phyloP scores from a whole-genome alignment of 2,888 invertebrate species.

The Ischnura elegans region DNA sequence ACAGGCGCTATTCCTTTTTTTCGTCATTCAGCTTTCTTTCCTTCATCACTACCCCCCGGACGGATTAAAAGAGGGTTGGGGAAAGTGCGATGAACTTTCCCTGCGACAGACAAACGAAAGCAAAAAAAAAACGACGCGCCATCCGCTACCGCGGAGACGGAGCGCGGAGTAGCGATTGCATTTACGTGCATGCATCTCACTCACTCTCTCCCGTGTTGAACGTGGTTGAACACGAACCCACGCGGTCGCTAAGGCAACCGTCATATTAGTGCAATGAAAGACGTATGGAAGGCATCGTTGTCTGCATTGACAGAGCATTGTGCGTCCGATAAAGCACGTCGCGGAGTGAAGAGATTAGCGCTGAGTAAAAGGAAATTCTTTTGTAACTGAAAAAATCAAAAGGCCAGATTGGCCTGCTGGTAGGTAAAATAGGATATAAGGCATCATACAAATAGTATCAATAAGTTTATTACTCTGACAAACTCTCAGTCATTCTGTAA shows the following conservation, averaged over 20 bases:
- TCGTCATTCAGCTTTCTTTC: background rate
- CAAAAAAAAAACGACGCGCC: background rate
- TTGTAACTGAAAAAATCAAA: no score
- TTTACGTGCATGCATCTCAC: background rate
- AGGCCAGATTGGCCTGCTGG: no score
- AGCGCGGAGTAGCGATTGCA: constrained; percentile 1
- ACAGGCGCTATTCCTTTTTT: background rate
- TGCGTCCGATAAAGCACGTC: background rate
- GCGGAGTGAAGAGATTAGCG: background rate
- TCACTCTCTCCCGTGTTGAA: background rate
- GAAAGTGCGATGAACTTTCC: constrained; percentile 30
- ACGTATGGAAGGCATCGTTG: background rate
- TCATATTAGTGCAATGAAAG: background rate
- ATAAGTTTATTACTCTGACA: no score
- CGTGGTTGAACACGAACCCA: background rate
- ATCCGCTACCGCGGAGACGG: background rate
- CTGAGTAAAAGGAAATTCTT: no score
- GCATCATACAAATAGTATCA: no score
- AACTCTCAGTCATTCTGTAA: no score
- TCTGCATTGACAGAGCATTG: background rate
- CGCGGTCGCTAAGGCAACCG: background rate
- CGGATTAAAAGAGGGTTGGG: background rate
- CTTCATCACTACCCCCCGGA: background rate
- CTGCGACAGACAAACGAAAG: background rate
- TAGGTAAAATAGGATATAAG: no score